Base-by-base conservation (phyloP, 2,888 invertebrate species). In the Minunthozetes semirufus region DNA sequence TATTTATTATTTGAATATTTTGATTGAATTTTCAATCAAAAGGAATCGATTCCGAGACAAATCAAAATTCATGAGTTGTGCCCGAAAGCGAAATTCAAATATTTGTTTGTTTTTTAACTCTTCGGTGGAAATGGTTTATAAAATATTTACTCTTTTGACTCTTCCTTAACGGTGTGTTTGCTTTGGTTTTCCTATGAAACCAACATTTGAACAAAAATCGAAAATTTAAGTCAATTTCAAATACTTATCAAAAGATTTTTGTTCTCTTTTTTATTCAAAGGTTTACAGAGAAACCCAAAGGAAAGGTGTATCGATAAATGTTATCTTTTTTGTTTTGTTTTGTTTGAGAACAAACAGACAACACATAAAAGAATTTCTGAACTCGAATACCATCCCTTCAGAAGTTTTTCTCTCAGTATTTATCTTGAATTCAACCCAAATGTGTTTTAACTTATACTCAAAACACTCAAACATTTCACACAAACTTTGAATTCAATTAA, bases 391-490 rank as follows among this genome's bases (percentile, higher is more conserved):
- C 33, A 33, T 33, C 33, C 33, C 33, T 11, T 56, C 25, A 17
- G 4, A 56, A 56, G 11, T 19, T 19, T 53, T 56, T n/a, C n/a
- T 56, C 56, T 5, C 4, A 19, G 6, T 19, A 56, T 56, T 56
- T 56, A 4, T 19, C 56, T 56, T 1, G n/a, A 56, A 56, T 56
- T 56, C 56, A 56, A 56, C 56, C 56, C 56, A 56, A 56, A 56
- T 56, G n/a, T 56, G 48, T 17, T 13, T 48, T 13, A 11, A 48
- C 13, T 48, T 13, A 48, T 8, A 33, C 33, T 33, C 33, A 33
- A 33, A 3, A 48, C 33, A 33, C 33, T 33, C 33, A 33, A 33
- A 3, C 8, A 33, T 5, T 33, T 33, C 33, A 33, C 33, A 33
- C 4, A 33, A n/a, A 33, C 8, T 33, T 8, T 33, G 33, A 33